Evolutionary conservation across 1,140 invertebrate genomes (phyloP), one percentile per base, ranked within the genome.

Genomic region (Hyles euphorbiae): DNA sequence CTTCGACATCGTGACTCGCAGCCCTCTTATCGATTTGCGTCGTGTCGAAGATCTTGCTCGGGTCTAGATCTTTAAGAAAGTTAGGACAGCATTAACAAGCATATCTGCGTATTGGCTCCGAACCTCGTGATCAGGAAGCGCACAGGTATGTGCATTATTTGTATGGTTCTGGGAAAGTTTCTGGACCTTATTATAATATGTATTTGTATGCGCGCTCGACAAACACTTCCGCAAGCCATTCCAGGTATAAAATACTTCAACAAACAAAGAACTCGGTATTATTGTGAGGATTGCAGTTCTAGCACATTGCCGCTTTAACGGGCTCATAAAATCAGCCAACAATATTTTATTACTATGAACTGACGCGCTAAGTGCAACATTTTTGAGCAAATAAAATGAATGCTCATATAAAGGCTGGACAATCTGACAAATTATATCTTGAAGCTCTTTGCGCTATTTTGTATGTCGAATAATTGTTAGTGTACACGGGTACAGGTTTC

Each of bases 61-160:
- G 65, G 69, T 73, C 11, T 34, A 66, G 65, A 61, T 64, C 60
- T 58, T 71, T 78, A 76, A 75, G 65, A 66, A 67, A 65, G 64
- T 68, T 62, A 51, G 59, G 49, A 55, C 63, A 61, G 76, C 72
- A 76, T 79, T 86, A 87, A 81, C 78, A 80, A 77, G 76, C 77
- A 59, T 55, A 52, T 48, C 47, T 22, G 47, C 6, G 47, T 48
- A 48, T 48, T 61, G 54, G 61, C 61, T 64, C 56, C 66, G 74
- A 61, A 70, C 59, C 63, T 68, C 52, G 66, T 68, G 62, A 79
- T 76, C 73, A 81, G 83, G 83, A 86, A 86, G 79, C 77, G 60
- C 10, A 63, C 68, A 65, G 81, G 74, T 74, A 81, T 88, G 83
- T 75, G 75, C 76, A 79, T 83, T 83, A 75, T 81, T 74, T 79